Base-by-base conservation (phyloP, 2,113 vertebrate species). In the Furnarius figulus region DNA sequence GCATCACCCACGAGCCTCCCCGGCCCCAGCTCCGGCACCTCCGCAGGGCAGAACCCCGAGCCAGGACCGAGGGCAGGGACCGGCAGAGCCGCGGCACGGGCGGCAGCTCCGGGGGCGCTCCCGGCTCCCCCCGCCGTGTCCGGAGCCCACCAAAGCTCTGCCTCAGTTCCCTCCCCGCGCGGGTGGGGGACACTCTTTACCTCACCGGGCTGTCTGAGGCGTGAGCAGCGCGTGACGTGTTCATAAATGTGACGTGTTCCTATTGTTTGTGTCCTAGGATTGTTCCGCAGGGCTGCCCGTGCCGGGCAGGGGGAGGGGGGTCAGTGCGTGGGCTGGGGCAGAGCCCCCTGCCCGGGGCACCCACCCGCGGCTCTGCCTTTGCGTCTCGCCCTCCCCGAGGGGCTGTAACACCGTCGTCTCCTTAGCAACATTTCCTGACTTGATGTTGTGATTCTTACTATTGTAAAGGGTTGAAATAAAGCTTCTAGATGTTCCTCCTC, bases 391-490 rank as follows among this genome's bases (percentile, higher is more conserved):
- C 81, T 28, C 61, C 82, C 39, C 37, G n/a, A 6, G 92, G 92
- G 93, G 96, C 95, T 75, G 68, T 33, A 14, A 25, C 66, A 40
- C 87, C 49, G 71, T 95, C 72, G 63, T 95, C 94, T 92, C 93
- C 94, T 72, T 92, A 87, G 95, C 96, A 86, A 74, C 93, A 65
- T 86, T 94, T 95, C 96, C 86, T 50, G 77, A 97, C 67, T 95
- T 72, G 96, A 94, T 97, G 95, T 97, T 96, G 96, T 97, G 97
- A 71, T 96, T 97, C 93, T 96, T 72, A 76, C 89, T 97, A 63
- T 97, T 98, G 97, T 98, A 97, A 95, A 96, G 92, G 96, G 87
- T 95, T 98, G 79, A 97, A 98, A 98, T 98, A 98, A 98, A 98
- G 97, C 97, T 98, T 96, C 90, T 94, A 93, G 91, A 84, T 96